Base-by-base conservation (phyloP, 1,140 invertebrate species). In the Rhagoletis pomonella region DNA sequence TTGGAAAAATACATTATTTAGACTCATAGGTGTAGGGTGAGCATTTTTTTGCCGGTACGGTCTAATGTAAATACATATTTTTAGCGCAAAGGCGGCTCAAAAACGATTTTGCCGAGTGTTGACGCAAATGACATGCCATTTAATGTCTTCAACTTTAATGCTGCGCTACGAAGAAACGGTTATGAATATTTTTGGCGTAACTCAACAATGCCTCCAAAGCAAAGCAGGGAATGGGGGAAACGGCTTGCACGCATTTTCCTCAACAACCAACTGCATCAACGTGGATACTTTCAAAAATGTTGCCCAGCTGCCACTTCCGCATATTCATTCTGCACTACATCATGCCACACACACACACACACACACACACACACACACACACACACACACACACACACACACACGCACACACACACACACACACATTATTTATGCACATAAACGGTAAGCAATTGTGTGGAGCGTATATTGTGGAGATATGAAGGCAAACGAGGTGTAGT, bases 51-150 rank as follows among this genome's bases (percentile, higher is more conserved):
- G 29, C 29, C 29, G 29, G 1, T 0, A 29, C 29, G 29, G 29
- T 29, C 29, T 29, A 29, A 29, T 29, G 29, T 29, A 29, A 29
- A 29, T 29, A 29, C 29, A 29, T 3, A 10, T 10, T 55, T 55
- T 55, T 29, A 3, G 3, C 29, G 42, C 3, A 81, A 81, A 29
- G 10, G 3, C n/a, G 7, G 1, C 5, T 6, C 3, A 4, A 81
- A 81, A 81, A 19, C 19, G n/a, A 81, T 55, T 81, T 19, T 81
- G 29, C 73, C n/a, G 73, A 19, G 47, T 29, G 73, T 50, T 10
- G 47, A 81, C 73, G 73, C 47, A 81, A 81, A 81, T 81, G 73
- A 81, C 73, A 81, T 55, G 73, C 73, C 73, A 81, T 81, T 81
- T 81, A 81, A 81, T 81, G 73, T 81, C 73, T 81, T 58, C n/a